Evolutionary conservation across 2,797 vertebrate genomes (phyloP), one percentile per base, ranked within the genome.

Genomic region (Gila robusta): DNA sequence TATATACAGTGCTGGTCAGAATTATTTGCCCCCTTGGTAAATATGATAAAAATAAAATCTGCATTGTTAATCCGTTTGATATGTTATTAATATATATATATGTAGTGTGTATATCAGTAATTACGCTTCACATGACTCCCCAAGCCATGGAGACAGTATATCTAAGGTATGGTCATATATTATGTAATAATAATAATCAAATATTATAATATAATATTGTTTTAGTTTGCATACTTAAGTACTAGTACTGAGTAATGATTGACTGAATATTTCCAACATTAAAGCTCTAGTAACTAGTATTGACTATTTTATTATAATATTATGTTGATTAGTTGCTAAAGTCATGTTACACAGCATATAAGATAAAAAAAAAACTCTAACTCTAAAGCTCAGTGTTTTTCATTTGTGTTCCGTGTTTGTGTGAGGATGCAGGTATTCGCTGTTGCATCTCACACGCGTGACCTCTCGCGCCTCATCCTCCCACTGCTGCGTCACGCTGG

Each of bases 401-500:
- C 49, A 52, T 19, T 0, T 52, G 49, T 52, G 44, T 74, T 19
- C 0, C 19, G 49, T 52, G 44, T 74, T 28, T 32, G 1, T n/a
- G n/a, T 10, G 7, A 23, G 47, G 73, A 54, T 59, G 74, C 83
- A 84, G 35, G 82, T 54, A 66, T 77, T 16, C 62, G 2, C 21
- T 84, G 71, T 41, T 78, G 52, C 81, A 73, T 72, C 66, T 54
- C 66, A 32, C 47, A 73, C 8, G 67, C 88, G 12, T 89, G 90
- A 91, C 85, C 88, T 79, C 85, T 66, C 44, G 66, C 19, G 66
- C 37, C 78, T 72, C 85, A 86, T 54, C 90, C 89, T 87, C 89
- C 87, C 82, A 84, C 88, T 72, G 54, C 88, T 87, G 91, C 79
- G 79, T 81, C 79, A 87, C 93, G 93, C 96, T 93, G 93, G 92